Percentiles rank a stretch among this genome's conserved stretches.
Conservation (phyloP, 2,797 vertebrate genomes). For the Miichthys miiuy region DNA sequence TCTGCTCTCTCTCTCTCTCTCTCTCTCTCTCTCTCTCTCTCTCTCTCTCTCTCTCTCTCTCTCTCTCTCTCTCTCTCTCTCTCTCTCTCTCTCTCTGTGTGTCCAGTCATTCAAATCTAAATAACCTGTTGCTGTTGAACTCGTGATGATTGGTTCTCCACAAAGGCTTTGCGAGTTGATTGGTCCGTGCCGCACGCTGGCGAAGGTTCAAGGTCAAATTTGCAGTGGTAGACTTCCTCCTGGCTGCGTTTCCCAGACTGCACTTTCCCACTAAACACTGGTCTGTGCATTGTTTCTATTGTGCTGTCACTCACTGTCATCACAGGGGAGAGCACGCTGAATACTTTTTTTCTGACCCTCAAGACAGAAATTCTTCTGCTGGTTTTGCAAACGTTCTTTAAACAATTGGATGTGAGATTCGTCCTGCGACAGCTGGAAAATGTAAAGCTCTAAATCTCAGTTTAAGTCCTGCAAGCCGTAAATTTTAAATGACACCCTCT, state of each 20-base stretch:
- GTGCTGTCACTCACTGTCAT: slow-evolving; percentile 34
- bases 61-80: background rate
- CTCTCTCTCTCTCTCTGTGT: slow-evolving; percentile 4
- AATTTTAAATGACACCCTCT: background rate
- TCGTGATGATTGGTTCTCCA: slow-evolving; percentile 44
- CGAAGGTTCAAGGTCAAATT: slow-evolving; percentile 55
- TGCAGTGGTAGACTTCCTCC: slow-evolving; percentile 34
- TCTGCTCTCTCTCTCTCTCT: background rate
- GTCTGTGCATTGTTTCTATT: slow-evolving; percentile 30
- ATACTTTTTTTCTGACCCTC: background rate
- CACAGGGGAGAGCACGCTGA: background rate
- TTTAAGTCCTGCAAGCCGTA: background rate
- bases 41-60: too few species aligned
- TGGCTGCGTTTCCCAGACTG: slow-evolving; percentile 37
- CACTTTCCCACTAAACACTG: slow-evolving; percentile 24
- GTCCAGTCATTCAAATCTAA: slow-evolving; percentile 52
- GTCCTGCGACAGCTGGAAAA: slow-evolving; percentile 8
- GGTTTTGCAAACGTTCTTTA: slow-evolving; percentile 1
- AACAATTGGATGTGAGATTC: background rate
- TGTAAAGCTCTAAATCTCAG: background rate
- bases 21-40: too few species aligned
- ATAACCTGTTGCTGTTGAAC: background rate
- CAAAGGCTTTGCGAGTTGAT: slow-evolving; percentile 34
- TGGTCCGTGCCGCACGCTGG: slow-evolving; percentile 40
- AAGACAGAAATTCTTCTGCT: slow-evolving; percentile 2